phyloP scores from a whole-genome alignment of 1,140 invertebrate species.

The Triops cancriformis region DNA sequence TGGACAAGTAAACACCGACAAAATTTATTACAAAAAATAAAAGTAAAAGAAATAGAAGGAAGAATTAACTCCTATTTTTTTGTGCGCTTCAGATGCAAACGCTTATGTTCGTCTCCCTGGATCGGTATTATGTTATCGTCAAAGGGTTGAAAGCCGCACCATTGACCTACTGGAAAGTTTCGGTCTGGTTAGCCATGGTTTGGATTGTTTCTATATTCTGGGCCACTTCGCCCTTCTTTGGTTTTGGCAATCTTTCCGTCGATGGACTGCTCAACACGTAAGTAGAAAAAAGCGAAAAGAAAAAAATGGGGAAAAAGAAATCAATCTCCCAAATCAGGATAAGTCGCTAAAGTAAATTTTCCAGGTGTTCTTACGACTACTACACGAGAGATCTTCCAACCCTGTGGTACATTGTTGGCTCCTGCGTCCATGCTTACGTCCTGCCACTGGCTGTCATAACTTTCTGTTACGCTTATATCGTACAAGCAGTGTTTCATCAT shows the following conservation, averaged over 20 bases:
- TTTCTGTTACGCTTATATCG: conserved; percentile 40
- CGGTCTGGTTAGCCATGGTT: conserved; percentile 31
- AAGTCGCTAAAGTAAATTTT: background rate
- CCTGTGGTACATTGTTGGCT: conserved; percentile 44
- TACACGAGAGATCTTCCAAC: conserved; percentile 54
- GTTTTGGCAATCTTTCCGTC: conserved; percentile 34
- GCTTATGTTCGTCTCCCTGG: conserved; percentile 34
- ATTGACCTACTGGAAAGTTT: conserved; percentile 32
- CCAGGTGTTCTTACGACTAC: conserved; percentile 49
- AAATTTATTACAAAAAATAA: background rate
- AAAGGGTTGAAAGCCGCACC: conserved; percentile 33
- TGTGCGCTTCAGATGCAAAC: conserved; percentile 33
- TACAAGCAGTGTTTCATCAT: conserved; percentile 43
- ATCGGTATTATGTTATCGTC: conserved; percentile 38
- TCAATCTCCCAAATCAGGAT: background rate
- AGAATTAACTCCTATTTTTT: conserved; percentile 28
- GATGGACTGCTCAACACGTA: conserved; percentile 32
- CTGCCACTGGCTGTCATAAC: conserved; percentile 39
- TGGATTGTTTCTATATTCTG: conserved; percentile 34
- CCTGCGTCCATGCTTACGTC: conserved; percentile 33
- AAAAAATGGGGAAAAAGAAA: background rate
- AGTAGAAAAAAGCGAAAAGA: background rate
- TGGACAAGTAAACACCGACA: background rate
- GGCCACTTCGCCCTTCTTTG: conserved; percentile 34
- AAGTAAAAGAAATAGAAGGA: conserved; percentile 30